These are phyloP conservation scores for Megaceryle maxima DNA, from an alignment of 2,113 vertebrate genomes.

Conservation along the genomic window DNA sequence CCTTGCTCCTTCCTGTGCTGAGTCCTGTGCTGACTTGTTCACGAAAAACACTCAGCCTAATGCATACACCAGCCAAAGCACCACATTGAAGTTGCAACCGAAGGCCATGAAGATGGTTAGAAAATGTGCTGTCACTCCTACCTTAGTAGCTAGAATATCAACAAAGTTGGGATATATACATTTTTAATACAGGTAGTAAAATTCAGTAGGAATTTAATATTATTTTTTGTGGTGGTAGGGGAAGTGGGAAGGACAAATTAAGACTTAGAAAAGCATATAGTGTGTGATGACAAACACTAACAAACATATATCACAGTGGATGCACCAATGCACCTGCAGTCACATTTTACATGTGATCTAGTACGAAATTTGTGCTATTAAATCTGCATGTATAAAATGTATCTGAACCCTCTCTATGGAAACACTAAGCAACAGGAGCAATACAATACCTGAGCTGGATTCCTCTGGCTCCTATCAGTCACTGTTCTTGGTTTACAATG, in stretches of 20 bases:
- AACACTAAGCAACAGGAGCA: neutral
- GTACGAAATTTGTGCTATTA: neutral
- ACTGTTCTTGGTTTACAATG: neutral
- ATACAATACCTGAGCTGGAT: fast-evolving
- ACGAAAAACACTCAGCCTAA: neutral
- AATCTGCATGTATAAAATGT: neutral
- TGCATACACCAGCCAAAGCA: too few relatives aligned
- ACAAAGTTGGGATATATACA: neutral
- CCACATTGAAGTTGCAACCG: fast-evolving
- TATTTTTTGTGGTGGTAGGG: neutral
- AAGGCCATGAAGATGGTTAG: neutral
- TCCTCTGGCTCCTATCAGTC: neutral
- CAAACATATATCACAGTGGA: neutral
- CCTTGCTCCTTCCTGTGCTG: neutral
- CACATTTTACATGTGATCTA: neutral
- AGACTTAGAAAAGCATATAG: neutral
- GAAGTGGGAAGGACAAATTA: neutral
- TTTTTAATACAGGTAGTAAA: neutral
- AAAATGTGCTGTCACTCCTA: neutral
- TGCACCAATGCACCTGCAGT: neutral
- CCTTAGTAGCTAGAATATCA: neutral
- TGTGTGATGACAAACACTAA: neutral
- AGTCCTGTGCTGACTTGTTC: neutral
- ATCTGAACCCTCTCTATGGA: neutral
- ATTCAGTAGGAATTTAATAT: neutral